Evolutionary conservation across 2,113 vertebrate species (phyloP), one percentile per base, ranked within the genome.

Genomic region (Aphyosemion australe): DNA sequence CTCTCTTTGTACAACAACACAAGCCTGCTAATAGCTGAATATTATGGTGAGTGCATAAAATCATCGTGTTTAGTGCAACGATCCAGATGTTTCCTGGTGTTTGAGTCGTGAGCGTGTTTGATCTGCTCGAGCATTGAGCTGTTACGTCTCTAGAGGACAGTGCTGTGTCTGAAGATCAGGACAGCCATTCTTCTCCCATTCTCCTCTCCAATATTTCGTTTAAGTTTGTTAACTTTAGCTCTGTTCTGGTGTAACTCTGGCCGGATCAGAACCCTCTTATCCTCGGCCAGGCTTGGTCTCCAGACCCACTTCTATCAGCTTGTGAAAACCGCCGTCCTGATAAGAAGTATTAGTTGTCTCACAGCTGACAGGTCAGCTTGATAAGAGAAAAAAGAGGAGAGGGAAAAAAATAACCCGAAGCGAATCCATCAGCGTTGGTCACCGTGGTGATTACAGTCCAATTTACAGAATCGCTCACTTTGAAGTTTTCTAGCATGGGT

Each of bases 271-370:
- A 49, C 58, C 79, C 58, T 79, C 61, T 86, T 69, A 84, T 84
- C 82, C 54, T 59, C 57, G 19, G 79, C 84, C 74, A 81, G 80
- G 65, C 67, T 50, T 4, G 53, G 59, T 76, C 70, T 89, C 26
- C 66, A 66, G 72, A 61, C 73, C 53, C n/a, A 32, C 52, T 69
- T 85, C 87, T 83, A 87, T 90, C 84, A 70, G 69, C 68, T 75
- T 13, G 2, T 73, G 67, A 85, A 87, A 87, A 86, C 76, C 83
- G 78, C 78, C 65, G 71, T 75, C 59, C 46, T 7, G 82, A 89
- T 89, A 86, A 87, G 80, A 77, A 71, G 82, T 70, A 85, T 73
- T 66, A 74, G 69, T 75, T 72, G 78, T 77, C 80, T 77, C 82
- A 77, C 76, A 82, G 84, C 69, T 79, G 80, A 87, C 84, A 78